Conservation (phyloP, 2,888 invertebrate species). For the Colletes collaris region DNA sequence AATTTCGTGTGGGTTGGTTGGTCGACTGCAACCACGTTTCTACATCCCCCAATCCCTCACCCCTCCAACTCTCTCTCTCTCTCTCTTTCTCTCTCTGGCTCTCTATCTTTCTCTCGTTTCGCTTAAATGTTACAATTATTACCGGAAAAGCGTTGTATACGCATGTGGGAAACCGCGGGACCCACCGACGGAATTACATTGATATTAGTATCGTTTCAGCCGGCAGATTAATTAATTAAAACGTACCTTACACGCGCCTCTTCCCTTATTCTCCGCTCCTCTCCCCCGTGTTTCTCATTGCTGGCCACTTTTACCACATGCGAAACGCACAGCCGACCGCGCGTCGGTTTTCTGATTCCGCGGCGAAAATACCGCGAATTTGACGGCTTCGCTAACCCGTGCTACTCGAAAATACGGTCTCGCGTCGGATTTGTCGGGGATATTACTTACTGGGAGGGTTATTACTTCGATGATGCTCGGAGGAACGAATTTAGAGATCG, state of each 20-base stretch:
- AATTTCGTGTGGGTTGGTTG: slow-evolving; percentile 67
- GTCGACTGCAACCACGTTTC: slow-evolving; percentile 68
- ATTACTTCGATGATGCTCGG: no score
- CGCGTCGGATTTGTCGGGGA: no score
- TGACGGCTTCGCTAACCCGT: background rate
- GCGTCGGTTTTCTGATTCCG: slow-evolving; percentile 17
- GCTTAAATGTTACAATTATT: slow-evolving; percentile 76
- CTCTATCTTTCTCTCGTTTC: slow-evolving; percentile 44
- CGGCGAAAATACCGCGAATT: background rate
- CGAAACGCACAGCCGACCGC: slow-evolving; percentile 8
- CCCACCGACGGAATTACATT: slow-evolving; percentile 78
- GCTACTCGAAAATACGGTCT: background rate
- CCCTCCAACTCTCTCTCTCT: background rate
- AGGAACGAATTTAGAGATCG: no score
- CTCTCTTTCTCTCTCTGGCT: slow-evolving; percentile 21
- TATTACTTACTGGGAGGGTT: no score
- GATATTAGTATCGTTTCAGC: slow-evolving; percentile 80
- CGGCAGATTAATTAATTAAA: slow-evolving; percentile 82
- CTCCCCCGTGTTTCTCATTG: slow-evolving; percentile 18
- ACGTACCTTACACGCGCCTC: slow-evolving; percentile 62
- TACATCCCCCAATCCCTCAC: slow-evolving; percentile 21
- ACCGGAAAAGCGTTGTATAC: slow-evolving; percentile 72
- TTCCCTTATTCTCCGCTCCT: slow-evolving; percentile 28
- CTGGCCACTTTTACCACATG: slow-evolving; percentile 46
- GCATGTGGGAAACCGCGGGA: slow-evolving; percentile 78